Evolutionary conservation across 2,888 invertebrate genomes (phyloP).

Genomic region (Griposia aprilina): DNA sequence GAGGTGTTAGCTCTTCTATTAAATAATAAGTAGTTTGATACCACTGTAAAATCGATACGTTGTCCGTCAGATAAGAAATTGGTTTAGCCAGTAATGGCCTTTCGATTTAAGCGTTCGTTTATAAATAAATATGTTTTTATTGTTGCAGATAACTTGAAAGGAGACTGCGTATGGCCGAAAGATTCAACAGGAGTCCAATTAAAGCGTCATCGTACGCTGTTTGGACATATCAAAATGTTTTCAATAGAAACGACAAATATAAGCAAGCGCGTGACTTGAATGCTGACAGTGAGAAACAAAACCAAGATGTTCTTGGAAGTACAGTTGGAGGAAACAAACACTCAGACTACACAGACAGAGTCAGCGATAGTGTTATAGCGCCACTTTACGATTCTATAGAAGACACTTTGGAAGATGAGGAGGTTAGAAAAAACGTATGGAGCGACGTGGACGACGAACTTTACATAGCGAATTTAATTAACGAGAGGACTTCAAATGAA

Average conservation of each 20-base stretch:
- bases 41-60: slow-evolving; percentile 77
- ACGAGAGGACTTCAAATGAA: slow-evolving; percentile 86
- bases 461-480: slow-evolving; percentile 87
- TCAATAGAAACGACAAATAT: slow-evolving; percentile 69
- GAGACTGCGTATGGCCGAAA: slow-evolving; percentile 89
- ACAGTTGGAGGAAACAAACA: slow-evolving; percentile 62
- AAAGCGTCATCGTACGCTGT: slow-evolving; percentile 87
- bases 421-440: slow-evolving; percentile 87
- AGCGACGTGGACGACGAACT: slow-evolving; percentile 88
- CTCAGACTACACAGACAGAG: slow-evolving; percentile 53
- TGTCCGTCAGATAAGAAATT: slow-evolving; percentile 78
- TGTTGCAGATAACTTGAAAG: slow-evolving; percentile 86
- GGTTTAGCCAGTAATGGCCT: slow-evolving; percentile 66
- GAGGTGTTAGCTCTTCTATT: slow-evolving; percentile 90
- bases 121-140: slow-evolving; percentile 70
- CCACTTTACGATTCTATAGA: slow-evolving; percentile 68
- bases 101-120: slow-evolving; percentile 60
- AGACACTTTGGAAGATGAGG: slow-evolving; percentile 77
- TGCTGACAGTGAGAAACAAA: slow-evolving; percentile 67
- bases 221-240: slow-evolving; percentile 82
- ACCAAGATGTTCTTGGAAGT: slow-evolving; percentile 70
- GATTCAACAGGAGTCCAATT: slow-evolving; percentile 83
- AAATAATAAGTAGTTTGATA: slow-evolving; percentile 87
- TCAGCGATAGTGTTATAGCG: slow-evolving; percentile 81
- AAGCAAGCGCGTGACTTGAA: slow-evolving; percentile 64